Evolutionary conservation across 1,140 invertebrate species (phyloP), one percentile per base, ranked within the genome.

Genomic region (Drosophila equinoxialis): DNA sequence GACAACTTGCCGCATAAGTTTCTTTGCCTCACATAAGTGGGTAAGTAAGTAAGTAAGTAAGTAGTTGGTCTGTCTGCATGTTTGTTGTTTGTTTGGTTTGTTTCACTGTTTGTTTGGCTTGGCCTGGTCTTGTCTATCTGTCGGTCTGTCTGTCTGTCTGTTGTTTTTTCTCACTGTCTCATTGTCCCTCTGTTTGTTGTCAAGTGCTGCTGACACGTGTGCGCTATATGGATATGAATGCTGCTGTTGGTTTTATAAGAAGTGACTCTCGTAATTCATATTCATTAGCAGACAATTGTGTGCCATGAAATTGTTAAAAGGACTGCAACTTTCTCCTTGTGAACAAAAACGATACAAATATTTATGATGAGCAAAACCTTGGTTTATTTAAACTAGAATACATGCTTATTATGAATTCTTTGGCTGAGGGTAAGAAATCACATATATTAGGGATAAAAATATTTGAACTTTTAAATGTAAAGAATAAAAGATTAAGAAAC

Each of bases 1-100:
- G 79, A 87, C 79, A 87, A 81, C 67, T 86, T 86, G 82, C 77
- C 79, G 83, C 83, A 86, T 87, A 87, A 84, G 81, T 83, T 82
- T 76, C 59, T 37, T 65, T 79, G 82, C 62, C 58, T 62, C 83
- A 65, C 78, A 86, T 87, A 86, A 86, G 83, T 87, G 83, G 79
- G 67, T 71, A 82, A 79, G 67, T 71, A 82, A 79, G 66, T 78
- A 71, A 57, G 54, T 62, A 74, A 61, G 62, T 77, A 78, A 78
- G 72, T 78, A 75, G 76, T 76, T 23, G 8, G 45, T 71, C 14
- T 20, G 17, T 8, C 30, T 42, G 69, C 80, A 74, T 84, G 81
- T 84, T 80, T 84, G 59, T 74, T 74, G 71, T 76, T 74, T 57
- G 67, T 60, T 61, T 62, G 57, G 64, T 78, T 86, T 69, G 82